Conservation (phyloP, 2,113 vertebrate species). For the Callospermophilus lateralis region DNA sequence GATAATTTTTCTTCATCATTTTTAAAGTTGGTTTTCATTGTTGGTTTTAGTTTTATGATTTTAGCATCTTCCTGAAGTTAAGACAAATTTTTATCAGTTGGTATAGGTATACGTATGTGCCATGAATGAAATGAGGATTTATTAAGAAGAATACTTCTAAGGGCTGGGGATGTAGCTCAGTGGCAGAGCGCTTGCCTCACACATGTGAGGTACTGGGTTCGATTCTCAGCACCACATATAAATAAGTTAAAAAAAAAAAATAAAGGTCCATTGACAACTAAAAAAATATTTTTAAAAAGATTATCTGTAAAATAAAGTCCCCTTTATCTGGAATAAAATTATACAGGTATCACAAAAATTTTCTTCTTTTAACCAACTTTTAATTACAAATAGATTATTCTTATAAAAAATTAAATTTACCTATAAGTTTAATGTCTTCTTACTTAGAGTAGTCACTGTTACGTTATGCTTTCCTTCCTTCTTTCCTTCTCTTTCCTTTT, state of each 20-base stretch:
- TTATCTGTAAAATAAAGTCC: background rate
- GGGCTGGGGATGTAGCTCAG: no score
- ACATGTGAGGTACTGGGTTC: no score
- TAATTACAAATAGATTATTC: background rate
- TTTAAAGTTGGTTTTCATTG: conserved; percentile 33
- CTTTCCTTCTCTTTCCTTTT: background rate
- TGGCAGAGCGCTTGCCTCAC: no score
- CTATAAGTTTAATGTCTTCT: background rate
- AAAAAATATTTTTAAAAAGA: no score
- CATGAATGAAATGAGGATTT: background rate
- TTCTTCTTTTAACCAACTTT: background rate
- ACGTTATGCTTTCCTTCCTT: background rate
- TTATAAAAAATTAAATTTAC: background rate
- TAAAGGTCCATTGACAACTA: no score
- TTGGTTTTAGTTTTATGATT: conserved; percentile 32
- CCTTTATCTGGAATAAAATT: background rate
- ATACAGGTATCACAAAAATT: background rate
- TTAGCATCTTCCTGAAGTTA: conserved; percentile 40
- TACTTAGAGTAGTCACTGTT: background rate
- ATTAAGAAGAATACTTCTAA: background rate
- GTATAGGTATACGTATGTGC: background rate
- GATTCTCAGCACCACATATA: no score
- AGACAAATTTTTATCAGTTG: conserved; percentile 15
- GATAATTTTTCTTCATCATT: background rate
- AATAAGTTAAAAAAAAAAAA: no score